Evolutionary conservation across 2,797 vertebrate genomes (phyloP).

Genomic region (Peromyscus melanophrys): DNA sequence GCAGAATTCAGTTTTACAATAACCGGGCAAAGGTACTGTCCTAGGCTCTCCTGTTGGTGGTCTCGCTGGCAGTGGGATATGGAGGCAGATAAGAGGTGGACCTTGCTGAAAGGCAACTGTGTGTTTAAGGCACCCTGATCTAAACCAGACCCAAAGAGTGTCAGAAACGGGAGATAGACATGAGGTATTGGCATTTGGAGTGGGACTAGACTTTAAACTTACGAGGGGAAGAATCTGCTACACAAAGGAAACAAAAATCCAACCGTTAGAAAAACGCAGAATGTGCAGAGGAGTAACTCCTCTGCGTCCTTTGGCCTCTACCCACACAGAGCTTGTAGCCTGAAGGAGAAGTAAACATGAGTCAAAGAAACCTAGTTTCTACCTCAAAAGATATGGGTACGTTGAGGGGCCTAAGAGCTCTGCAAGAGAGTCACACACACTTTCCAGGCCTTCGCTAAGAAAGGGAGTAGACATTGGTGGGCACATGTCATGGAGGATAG

Average conservation of each 20-base stretch:
- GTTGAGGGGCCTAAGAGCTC: background rate
- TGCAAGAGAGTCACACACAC: background rate
- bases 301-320: background rate
- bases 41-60: background rate
- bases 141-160: constrained; percentile 31
- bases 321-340: background rate
- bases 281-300: background rate
- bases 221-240: constrained; percentile 17
- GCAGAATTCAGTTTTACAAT: background rate
- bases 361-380: constrained; percentile 5
- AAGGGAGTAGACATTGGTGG: background rate
- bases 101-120: background rate
- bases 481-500: background rate
- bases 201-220: constrained; percentile 28
- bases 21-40: background rate
- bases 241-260: background rate
- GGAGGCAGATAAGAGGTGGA: constrained; percentile 40
- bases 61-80: background rate
- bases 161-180: constrained; percentile 10
- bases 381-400: background rate
- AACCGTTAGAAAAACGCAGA: background rate
- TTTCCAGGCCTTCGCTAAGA: background rate
- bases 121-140: background rate
- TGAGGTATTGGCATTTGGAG: background rate
- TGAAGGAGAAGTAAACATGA: background rate